Percentiles rank a stretch among this genome's conserved stretches.
These are phyloP conservation scores for Temnothorax longispinosus DNA, from an alignment of 1,140 invertebrate species.

Conservation along the genomic window DNA sequence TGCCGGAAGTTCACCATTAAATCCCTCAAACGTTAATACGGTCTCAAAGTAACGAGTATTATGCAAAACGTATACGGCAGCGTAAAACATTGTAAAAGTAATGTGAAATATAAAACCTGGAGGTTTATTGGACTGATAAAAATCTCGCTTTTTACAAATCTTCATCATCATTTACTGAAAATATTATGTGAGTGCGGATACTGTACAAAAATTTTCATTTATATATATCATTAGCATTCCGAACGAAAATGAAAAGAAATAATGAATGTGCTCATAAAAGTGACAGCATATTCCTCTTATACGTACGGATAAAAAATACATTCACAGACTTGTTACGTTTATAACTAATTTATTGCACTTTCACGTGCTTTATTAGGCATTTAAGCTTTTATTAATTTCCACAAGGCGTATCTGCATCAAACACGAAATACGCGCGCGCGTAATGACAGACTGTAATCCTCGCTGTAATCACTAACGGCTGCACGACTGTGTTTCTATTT, in stretches of 20 bases:
- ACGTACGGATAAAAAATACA: neutral
- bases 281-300: neutral
- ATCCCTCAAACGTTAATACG: neutral
- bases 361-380: neutral
- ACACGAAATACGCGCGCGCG: neutral
- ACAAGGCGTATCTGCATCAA: neutral
- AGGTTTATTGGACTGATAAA: neutral
- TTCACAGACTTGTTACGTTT: neutral
- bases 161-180: neutral
- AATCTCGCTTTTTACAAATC: neutral
- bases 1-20: slow-evolving; percentile 36
- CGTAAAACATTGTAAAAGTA: neutral
- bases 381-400: neutral
- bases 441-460: neutral
- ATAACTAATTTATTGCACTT: neutral
- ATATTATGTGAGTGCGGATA: neutral
- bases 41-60: neutral
- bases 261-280: neutral
- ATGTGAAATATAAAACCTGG: neutral
- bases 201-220: neutral
- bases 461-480: too few species aligned
- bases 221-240: too few species aligned
- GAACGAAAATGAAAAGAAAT: neutral
- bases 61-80: neutral
- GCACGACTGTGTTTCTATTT: neutral